Evolutionary conservation across 2,113 vertebrate genomes (phyloP), one percentile per base, ranked within the genome.

Genomic region (Neodon shergylaensis): DNA sequence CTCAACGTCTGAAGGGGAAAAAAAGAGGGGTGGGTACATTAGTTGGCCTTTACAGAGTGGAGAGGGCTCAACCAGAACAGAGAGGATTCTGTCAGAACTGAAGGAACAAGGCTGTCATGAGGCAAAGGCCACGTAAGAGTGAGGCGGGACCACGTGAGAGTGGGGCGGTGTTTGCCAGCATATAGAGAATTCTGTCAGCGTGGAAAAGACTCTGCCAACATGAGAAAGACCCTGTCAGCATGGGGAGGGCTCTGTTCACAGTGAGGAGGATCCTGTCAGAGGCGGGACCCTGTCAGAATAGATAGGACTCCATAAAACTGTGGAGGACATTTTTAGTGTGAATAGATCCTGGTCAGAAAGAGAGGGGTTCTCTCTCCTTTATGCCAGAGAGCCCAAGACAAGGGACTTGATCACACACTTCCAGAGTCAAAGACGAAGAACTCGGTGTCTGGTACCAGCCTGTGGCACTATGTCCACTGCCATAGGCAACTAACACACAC

Each of bases 1-100:
- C 12, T 8, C 47, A 49, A 24, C 0, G 19, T 17, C 42, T 33
- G 1, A 5, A 68, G 42, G 9, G 36, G 44, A 36, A 36, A 49
- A 68, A 3, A 1, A 16, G 42, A 68, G 28, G 11, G 84, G 31
- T 5, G 19, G 21, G 21, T n/a, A 22, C 1, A 36, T 3, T 0
- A 72, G 47, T 3, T 26, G 9, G 47, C 11, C 33, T 52, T 26
- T n/a, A 24, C 12, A 52, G 65, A n/a, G 13, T 26, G 13, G 33
- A 16, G 65, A n/a, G 21, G 84, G 49, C 63, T 39, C 79, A 63
- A 85, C 11, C 10, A 31, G 39, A 42, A 31, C 10, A 63, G 16
- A 65, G 39, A 21, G 26, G 11, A 19, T 65, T 65, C 52, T 39
- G 21, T n/a, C 54, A 61, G 36, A 26, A 3, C 21, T 21, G 19